These are phyloP conservation scores for Lepidocyrtoides sp. DNA, from an alignment of 2,888 invertebrate genomes.

Conservation along the genomic window DNA sequence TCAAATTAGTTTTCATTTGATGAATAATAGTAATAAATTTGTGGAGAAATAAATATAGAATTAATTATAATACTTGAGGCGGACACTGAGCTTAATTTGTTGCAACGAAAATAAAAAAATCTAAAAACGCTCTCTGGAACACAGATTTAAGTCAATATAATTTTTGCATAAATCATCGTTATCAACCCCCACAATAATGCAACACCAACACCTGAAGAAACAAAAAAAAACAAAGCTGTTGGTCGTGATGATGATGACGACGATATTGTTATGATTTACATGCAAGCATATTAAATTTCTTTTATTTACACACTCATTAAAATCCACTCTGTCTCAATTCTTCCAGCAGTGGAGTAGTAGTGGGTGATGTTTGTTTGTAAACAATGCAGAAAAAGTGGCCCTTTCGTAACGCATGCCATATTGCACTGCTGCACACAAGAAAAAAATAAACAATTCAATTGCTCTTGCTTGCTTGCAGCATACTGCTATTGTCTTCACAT, in stretches of 20 bases:
- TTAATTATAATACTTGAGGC: not conserved
- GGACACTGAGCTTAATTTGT: not conserved
- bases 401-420: constrained; percentile 24
- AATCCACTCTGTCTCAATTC: not conserved
- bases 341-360: not conserved
- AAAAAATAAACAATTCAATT: not conserved
- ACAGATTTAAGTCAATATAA: not conserved
- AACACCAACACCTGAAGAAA: not conserved
- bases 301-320: not conserved
- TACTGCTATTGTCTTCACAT: not conserved
- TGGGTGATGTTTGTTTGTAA: constrained; percentile 16
- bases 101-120: not conserved
- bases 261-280: not conserved
- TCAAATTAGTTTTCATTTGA: constrained; percentile 18
- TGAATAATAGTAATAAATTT: not conserved
- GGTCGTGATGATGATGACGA: not conserved
- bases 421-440: constrained; percentile 35
- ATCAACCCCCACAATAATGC: not conserved
- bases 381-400: constrained; percentile 25
- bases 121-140: not conserved
- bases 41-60: constrained; percentile 3
- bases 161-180: not conserved
- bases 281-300: not conserved
- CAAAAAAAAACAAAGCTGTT: not conserved
- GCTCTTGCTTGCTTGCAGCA: not conserved